Evolutionary conservation across 35 echinoderm and acorn worm species (phyloP).

Genomic region (Anneissia japonica): DNA sequence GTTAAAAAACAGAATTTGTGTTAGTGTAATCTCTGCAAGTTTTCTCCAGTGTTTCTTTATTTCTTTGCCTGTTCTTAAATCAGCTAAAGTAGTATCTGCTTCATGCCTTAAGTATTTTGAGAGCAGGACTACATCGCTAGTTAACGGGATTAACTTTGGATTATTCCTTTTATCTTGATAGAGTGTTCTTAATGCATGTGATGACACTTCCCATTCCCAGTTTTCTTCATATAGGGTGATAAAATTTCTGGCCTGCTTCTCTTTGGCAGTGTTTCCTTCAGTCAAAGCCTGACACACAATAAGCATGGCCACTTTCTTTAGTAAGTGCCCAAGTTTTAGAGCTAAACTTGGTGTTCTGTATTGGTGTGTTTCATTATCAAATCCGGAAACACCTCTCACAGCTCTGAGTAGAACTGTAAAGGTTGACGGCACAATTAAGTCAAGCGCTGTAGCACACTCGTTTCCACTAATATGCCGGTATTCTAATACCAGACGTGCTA

Average conservation of each 20-base stretch:
- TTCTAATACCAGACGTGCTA: slow-evolving; percentile 39
- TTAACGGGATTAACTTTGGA: slow-evolving; percentile 10
- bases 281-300: slow-evolving; percentile 26
- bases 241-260: slow-evolving; percentile 16
- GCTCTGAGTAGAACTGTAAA: slow-evolving; percentile 10
- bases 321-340: slow-evolving; percentile 30
- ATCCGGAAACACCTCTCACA: slow-evolving; percentile 36
- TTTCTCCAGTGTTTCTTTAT: slow-evolving; percentile 39
- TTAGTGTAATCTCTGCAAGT: slow-evolving; percentile 29
- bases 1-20: slow-evolving; percentile 62
- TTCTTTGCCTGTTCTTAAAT: neutral
- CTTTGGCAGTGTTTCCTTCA: slow-evolving; percentile 9
- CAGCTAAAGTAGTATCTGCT: neutral
- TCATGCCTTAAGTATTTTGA: neutral
- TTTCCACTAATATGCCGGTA: slow-evolving; percentile 29
- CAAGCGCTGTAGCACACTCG: slow-evolving; percentile 10
- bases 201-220: slow-evolving; percentile 51
- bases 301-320: slow-evolving; percentile 32
- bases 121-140: slow-evolving; percentile 11
- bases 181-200: slow-evolving; percentile 61
- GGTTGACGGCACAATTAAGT: slow-evolving; percentile 13
- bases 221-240: slow-evolving; percentile 10
- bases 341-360: slow-evolving; percentile 35
- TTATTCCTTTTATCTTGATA: slow-evolving; percentile 37
- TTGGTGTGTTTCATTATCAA: slow-evolving; percentile 39